phyloP scores from a whole-genome alignment of 37 sponge, comb jelly and placozoan genomes.

The Hexactinellida sp. region DNA sequence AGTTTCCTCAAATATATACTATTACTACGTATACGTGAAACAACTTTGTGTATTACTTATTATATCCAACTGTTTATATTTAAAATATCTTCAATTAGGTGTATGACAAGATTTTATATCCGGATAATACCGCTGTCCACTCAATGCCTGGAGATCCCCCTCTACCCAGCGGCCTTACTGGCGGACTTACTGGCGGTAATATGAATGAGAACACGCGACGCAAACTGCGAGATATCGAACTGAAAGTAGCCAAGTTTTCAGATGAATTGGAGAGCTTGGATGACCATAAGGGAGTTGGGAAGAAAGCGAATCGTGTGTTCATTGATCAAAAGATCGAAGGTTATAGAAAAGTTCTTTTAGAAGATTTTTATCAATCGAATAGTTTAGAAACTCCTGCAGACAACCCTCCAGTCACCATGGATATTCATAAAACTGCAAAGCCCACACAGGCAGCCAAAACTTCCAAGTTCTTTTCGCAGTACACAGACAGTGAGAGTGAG shows the following conservation, averaged over 20 bases:
- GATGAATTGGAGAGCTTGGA: neutral
- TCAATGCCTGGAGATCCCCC: too few species aligned
- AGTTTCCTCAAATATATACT: too few species aligned
- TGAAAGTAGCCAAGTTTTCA: neutral
- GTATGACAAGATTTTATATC: too few species aligned
- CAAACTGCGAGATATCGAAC: neutral
- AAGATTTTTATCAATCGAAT: neutral
- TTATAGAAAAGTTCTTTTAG: neutral
- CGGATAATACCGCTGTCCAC: too few species aligned
- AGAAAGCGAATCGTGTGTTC: neutral
- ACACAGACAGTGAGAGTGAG: neutral
- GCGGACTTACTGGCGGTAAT: neutral
- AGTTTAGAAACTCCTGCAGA: neutral
- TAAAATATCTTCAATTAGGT: too few species aligned
- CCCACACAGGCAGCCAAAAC: neutral
- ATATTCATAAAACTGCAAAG: neutral
- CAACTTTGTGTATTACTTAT: too few species aligned
- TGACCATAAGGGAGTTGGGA: neutral
- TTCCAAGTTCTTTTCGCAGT: conserved; percentile 2
- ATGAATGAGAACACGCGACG: neutral
- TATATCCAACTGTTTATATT: too few species aligned
- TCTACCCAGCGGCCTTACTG: too few species aligned
- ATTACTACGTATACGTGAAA: too few species aligned
- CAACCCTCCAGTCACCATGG: neutral
- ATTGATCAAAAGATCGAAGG: neutral